Percentiles rank a stretch among this genome's conserved stretches.
These are phyloP conservation scores for Synanthedon vespiformis DNA, from an alignment of 2,888 invertebrate species.

Conservation along the genomic window DNA sequence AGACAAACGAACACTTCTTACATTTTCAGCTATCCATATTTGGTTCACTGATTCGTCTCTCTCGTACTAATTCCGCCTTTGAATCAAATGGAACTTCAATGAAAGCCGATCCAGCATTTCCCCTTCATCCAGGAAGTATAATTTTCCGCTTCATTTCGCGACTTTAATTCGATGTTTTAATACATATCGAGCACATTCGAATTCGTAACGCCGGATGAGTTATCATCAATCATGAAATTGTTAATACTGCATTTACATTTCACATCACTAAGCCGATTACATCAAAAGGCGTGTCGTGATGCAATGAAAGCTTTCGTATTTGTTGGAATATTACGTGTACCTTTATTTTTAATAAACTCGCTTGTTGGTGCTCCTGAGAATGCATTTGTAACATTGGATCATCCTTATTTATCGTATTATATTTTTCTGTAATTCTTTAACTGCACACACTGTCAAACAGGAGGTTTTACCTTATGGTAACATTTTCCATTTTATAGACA, in stretches of 20 bases:
- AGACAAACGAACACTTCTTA: too few species aligned
- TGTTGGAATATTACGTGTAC: background rate
- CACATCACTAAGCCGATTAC: slow-evolving; percentile 7
- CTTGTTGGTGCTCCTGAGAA: background rate
- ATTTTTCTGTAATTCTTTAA: too few species aligned
- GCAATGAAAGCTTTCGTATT: background rate
- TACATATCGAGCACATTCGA: background rate
- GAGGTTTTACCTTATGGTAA: too few species aligned
- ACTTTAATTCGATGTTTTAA: slow-evolving; percentile 2
- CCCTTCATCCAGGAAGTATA: background rate
- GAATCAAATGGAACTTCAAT: too few species aligned
- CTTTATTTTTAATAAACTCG: background rate
- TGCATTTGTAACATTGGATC: background rate
- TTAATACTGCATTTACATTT: slow-evolving; percentile 6
- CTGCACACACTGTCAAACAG: too few species aligned
- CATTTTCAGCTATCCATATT: too few species aligned
- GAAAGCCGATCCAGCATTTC: background rate
- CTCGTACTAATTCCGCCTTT: too few species aligned
- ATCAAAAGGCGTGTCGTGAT: background rate
- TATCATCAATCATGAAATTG: slow-evolving; percentile 6
- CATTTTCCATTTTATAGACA: too few species aligned
- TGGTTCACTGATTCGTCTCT: too few species aligned
- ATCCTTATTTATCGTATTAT: too few species aligned
- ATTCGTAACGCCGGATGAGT: background rate
- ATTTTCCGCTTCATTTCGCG: background rate